A percentile compares a stretch with the other conserved stretches of the same genome.
Evolutionary conservation across 2,888 invertebrate species (phyloP).

Genomic region (Macrophya annulata): DNA sequence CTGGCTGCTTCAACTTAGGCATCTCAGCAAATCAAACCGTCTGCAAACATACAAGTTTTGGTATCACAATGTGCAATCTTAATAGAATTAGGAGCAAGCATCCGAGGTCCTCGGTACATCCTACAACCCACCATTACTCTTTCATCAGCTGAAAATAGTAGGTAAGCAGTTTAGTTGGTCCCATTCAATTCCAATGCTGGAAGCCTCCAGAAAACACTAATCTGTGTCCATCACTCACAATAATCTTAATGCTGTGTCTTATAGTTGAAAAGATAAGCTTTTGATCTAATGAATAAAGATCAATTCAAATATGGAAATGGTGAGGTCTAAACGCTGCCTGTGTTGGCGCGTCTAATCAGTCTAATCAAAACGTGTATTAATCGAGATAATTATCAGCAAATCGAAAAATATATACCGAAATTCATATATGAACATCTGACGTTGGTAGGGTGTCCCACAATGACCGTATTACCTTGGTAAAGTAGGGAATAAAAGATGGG

Average conservation of each 20-base stretch:
- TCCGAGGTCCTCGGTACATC: too few relatives aligned
- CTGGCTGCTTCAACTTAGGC: constrained; percentile 33
- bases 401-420: background rate
- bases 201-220: background rate
- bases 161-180: background rate
- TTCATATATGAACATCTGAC: background rate
- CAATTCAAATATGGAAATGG: too few relatives aligned
- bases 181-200: background rate
- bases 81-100: too few relatives aligned
- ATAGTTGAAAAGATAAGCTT: background rate
- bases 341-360: too few relatives aligned
- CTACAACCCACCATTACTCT: constrained; percentile 29
- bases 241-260: background rate
- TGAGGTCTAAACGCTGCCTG: too few relatives aligned
- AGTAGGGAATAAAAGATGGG: background rate
- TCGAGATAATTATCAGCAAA: too few relatives aligned
- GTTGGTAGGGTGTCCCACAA: constrained; percentile 16
- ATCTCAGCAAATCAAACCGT: background rate
- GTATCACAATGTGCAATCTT: too few relatives aligned
- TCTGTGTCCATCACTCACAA: background rate
- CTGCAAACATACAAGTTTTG: constrained; percentile 38
- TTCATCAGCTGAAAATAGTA: background rate
- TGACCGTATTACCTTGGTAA: constrained; percentile 17
- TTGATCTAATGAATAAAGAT: background rate
- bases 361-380: too few relatives aligned